Evolutionary conservation across 1,140 invertebrate species (phyloP), one percentile per base, ranked within the genome.

Genomic region (Drosophila arawakana): DNA sequence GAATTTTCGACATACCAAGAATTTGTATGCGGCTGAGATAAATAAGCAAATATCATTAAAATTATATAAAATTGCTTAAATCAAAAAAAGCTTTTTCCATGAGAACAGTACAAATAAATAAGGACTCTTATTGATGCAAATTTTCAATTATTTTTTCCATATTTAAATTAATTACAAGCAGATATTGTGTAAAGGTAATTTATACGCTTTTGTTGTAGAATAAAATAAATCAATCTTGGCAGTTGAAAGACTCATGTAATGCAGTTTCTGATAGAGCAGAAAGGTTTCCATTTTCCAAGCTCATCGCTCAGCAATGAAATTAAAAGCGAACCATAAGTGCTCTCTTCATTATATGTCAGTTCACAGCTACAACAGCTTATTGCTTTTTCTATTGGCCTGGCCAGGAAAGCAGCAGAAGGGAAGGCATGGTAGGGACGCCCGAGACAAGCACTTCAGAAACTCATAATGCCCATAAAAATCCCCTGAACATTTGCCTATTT

Each of bases 351-450:
- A 58, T 44, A 62, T 52, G 30, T 81, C 81, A 80, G 50, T 46
- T 81, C 74, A 69, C 74, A 81, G 66, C 41, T 49, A 67, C 35
- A 50, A 13, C 59, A 72, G 81, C 78, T 78, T 68, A 67, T 73
- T 35, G 50, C 30, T 37, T 13, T 34, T 7, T 52, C 39, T 65
- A 55, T 63, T 55, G 49, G 47, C 41, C 68, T 39, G 50, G 44
- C 9, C 4, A 18, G 44, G 21, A 39, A 30, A 6, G 25, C 25
- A 30, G 25, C 4, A 4, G 1, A 25, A 25, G 8, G 39, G 39
- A 43, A 10, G 41, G 11, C 25, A 25, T 7, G 15, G 15, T 7
- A 18, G 41, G 34, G 13, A 18, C 18, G 18, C 37, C 18, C 49
- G 44, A 62, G 59, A 60, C 46, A 59, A 62, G 57, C 78, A 80